These are phyloP conservation scores for Lycophotia porphyrea DNA, from an alignment of 2,888 invertebrate species.

Conservation along the genomic window DNA sequence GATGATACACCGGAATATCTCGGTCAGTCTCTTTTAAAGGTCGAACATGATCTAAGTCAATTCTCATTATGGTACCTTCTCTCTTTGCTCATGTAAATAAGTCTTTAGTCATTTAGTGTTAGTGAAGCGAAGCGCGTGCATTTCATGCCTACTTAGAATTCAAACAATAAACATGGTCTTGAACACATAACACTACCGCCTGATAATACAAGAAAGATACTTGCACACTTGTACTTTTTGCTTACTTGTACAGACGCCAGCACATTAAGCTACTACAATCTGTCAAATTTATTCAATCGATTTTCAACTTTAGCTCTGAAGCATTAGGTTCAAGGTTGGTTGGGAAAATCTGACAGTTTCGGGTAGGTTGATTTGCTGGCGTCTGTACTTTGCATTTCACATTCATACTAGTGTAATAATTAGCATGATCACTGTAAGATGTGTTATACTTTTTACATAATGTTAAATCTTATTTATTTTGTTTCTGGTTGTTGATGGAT, in stretches of 20 bases:
- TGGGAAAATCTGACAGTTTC: too few relatives aligned
- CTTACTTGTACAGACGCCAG: too few relatives aligned
- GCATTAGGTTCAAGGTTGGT: too few relatives aligned
- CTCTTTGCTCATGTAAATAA: neutral
- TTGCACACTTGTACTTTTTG: too few relatives aligned
- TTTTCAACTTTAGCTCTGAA: too few relatives aligned
- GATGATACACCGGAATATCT: neutral
- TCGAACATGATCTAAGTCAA: neutral
- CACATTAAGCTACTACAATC: too few relatives aligned
- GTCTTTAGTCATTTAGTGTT: neutral
- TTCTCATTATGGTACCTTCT: neutral
- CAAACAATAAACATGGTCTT: conserved; percentile 34
- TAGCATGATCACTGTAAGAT: conserved; percentile 7
- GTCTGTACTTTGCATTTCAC: too few relatives aligned
- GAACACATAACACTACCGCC: conserved; percentile 21
- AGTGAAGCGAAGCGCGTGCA: neutral
- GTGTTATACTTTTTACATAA: neutral
- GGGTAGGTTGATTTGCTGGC: too few relatives aligned
- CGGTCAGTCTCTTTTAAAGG: neutral
- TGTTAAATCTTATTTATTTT: neutral
- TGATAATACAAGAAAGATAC: neutral
- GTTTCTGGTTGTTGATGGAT: neutral
- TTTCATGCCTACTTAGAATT: conserved; percentile 26
- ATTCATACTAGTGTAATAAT: conserved; percentile 25
- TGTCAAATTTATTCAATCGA: too few relatives aligned